phyloP scores from a whole-genome alignment of 2,888 invertebrate species.

The Drosophila tanythrix region DNA sequence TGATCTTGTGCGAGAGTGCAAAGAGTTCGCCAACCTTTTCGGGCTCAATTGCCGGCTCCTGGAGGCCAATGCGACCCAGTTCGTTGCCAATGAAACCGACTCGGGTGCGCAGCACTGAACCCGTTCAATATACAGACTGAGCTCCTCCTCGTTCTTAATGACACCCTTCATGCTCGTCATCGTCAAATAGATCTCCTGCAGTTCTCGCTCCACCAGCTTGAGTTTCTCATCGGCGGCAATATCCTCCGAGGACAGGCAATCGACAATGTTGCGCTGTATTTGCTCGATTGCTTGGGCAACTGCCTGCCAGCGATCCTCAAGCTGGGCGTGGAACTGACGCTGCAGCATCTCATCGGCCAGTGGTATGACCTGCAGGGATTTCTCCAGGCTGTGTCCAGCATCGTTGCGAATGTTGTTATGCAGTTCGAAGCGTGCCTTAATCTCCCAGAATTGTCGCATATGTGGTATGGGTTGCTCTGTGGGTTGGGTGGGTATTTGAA shows the following conservation, averaged over 20 bases:
- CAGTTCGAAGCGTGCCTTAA: constrained; percentile 94
- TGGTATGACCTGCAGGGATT: constrained; percentile 91
- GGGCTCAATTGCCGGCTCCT: constrained; percentile 89
- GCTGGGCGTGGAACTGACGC: constrained; percentile 90
- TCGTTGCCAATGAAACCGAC: constrained; percentile 93
- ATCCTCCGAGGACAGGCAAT: constrained; percentile 90
- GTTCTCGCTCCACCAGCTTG: constrained; percentile 90
- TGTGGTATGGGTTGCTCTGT: constrained; percentile 88
- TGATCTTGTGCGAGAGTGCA: constrained; percentile 89
- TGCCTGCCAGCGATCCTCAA: constrained; percentile 91
- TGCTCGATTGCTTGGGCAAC: constrained; percentile 88
- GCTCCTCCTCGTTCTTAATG: constrained; percentile 93
- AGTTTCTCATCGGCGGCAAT: constrained; percentile 91
- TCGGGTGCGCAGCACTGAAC: constrained; percentile 91
- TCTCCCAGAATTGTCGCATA: constrained; percentile 94
- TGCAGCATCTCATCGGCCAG: constrained; percentile 94
- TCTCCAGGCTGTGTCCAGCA: constrained; percentile 90
- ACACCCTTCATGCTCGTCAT: constrained; percentile 91
- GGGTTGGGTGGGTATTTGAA: constrained; percentile 87
- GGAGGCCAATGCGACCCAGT: constrained; percentile 90
- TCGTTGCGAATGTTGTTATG: constrained; percentile 91
- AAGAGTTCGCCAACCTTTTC: constrained; percentile 91
- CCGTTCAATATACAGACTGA: constrained; percentile 92
- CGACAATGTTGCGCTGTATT: constrained; percentile 89
- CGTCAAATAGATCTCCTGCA: constrained; percentile 89